phyloP scores from a whole-genome alignment of 92 coral and sea anemone genomes.

The Umimayanthus chanpuru region DNA sequence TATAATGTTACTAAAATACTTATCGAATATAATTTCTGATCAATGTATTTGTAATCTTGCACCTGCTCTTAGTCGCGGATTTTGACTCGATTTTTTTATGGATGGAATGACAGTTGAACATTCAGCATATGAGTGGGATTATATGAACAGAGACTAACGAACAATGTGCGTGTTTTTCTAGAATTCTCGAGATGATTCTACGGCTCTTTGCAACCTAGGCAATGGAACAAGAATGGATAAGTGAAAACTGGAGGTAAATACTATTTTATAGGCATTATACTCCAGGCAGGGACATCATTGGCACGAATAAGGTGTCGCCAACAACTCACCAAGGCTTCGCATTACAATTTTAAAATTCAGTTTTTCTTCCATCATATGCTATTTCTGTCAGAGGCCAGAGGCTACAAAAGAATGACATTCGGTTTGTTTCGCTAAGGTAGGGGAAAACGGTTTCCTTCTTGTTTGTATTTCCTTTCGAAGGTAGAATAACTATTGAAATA shows the following conservation, averaged over 20 bases:
- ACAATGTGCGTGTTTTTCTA: neutral
- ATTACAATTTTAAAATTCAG: slow-evolving; percentile 37
- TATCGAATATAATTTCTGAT: slow-evolving; percentile 13
- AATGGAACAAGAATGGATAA: slow-evolving; percentile 36
- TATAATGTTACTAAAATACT: slow-evolving; percentile 29
- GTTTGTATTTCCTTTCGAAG: neutral
- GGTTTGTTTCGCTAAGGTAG: slow-evolving; percentile 30
- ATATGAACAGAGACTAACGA: neutral
- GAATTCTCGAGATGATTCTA: slow-evolving; percentile 28
- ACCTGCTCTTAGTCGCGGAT: slow-evolving; percentile 32
- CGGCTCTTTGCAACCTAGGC: slow-evolving; percentile 23
- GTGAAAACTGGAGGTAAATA: slow-evolving; percentile 34
- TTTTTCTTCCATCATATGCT: slow-evolving; percentile 18
- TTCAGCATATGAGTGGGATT: neutral
- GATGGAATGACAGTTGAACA: neutral
- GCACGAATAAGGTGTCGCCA: slow-evolving; percentile 30
- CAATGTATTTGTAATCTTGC: slow-evolving; percentile 36
- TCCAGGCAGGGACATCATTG: slow-evolving; percentile 29
- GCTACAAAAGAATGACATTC: neutral
- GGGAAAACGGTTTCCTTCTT: neutral
- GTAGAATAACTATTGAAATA: neutral
- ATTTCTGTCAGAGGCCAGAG: slow-evolving; percentile 23
- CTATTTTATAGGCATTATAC: slow-evolving; percentile 28
- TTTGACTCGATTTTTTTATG: neutral
- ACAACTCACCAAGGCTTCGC: slow-evolving; percentile 26